Conservation (phyloP, 2,797 vertebrate genomes). For the Salmo trutta region DNA sequence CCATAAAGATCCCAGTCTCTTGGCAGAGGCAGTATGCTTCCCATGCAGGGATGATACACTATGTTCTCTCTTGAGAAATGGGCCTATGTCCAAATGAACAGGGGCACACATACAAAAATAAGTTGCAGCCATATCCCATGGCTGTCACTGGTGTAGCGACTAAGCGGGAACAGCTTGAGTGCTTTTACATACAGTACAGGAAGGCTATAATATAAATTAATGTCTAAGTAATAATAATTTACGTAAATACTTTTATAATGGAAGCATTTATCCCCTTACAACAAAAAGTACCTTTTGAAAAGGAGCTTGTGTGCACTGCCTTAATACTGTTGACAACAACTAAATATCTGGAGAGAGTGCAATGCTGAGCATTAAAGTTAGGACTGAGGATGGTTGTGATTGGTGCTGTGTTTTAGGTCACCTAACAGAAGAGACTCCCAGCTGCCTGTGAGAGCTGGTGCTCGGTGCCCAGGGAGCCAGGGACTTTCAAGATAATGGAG, state of each 20-base stretch:
- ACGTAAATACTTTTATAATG: neutral
- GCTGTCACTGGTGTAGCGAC: too few species aligned
- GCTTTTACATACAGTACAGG: too few species aligned
- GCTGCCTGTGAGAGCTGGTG: slow-evolving; percentile 52
- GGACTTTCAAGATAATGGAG: slow-evolving; percentile 18
- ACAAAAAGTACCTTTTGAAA: neutral
- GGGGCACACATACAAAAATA: too few species aligned
- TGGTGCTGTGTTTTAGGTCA: slow-evolving; percentile 65
- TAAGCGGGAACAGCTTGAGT: too few species aligned
- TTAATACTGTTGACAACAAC: neutral
- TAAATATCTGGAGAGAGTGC: neutral
- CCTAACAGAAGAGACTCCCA: slow-evolving; percentile 68
- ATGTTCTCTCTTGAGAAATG: neutral
- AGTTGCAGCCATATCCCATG: too few species aligned
- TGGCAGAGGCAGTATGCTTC: neutral
- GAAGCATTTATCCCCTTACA: neutral
- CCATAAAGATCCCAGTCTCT: neutral
- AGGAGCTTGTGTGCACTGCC: neutral
- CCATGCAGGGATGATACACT: neutral
- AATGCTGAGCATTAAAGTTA: slow-evolving; percentile 2
- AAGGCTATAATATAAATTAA: too few species aligned
- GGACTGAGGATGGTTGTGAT: slow-evolving; percentile 3
- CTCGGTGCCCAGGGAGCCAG: slow-evolving; percentile 57
- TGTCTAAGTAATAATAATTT: too few species aligned
- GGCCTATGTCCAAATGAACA: too few species aligned